Conservation (phyloP, 2,797 vertebrate species). For the Coendou prehensilis region DNA sequence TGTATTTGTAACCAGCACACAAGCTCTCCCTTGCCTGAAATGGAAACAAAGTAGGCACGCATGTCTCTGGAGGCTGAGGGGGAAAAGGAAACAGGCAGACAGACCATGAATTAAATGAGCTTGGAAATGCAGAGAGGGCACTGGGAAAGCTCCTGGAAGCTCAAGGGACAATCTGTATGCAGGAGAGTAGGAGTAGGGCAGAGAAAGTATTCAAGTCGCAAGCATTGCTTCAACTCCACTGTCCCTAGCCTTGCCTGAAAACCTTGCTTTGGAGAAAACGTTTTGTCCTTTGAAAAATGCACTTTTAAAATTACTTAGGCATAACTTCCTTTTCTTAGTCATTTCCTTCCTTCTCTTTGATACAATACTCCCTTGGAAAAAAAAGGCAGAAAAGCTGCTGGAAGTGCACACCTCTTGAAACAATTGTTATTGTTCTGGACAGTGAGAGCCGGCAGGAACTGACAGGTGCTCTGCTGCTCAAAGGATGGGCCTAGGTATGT, state of each 20-base stretch:
- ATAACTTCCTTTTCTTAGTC: slow-evolving; percentile 80
- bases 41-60: neutral
- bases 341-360: slow-evolving; percentile 82
- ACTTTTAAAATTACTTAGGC: slow-evolving; percentile 69
- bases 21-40: neutral
- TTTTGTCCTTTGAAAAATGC: slow-evolving; percentile 67
- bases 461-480: slow-evolving; percentile 59
- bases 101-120: neutral
- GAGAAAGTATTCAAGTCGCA: neutral
- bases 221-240: neutral
- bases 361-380: slow-evolving; percentile 67
- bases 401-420: slow-evolving; percentile 46
- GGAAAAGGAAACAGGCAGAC: neutral
- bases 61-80: neutral
- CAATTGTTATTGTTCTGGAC: slow-evolving; percentile 76
- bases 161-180: neutral
- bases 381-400: slow-evolving; percentile 54
- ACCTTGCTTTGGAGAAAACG: slow-evolving; percentile 13
- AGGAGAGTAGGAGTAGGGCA: neutral
- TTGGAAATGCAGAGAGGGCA: neutral
- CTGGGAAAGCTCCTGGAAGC: neutral
- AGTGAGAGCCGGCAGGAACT: neutral
- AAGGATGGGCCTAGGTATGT: neutral
- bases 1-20: neutral
- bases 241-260: neutral